These are phyloP conservation scores for Sterrhoptilus dennistouni DNA, from an alignment of 2,113 vertebrate species.

Conservation along the genomic window DNA sequence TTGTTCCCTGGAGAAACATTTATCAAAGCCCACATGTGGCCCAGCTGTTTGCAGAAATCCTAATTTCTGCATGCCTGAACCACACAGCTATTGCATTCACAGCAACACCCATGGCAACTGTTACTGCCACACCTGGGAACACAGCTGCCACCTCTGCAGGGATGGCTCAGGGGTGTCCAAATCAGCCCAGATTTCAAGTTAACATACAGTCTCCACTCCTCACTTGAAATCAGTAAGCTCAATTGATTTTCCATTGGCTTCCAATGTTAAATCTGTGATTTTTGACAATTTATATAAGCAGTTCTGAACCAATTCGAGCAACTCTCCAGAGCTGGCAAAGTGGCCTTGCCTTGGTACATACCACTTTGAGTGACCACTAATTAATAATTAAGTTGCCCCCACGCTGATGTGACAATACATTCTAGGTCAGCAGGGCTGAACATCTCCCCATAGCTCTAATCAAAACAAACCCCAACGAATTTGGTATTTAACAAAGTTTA, in stretches of 20 bases:
- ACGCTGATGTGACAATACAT: not conserved
- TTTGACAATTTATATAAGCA: not conserved
- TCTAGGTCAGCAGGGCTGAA: not conserved
- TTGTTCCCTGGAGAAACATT: not conserved
- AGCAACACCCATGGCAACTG: constrained; percentile 27
- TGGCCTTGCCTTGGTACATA: not conserved
- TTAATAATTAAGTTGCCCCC: not conserved
- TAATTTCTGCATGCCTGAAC: constrained; percentile 31
- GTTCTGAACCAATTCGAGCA: not conserved
- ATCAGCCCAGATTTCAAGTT: not conserved
- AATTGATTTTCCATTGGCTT: not conserved
- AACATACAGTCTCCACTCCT: not conserved
- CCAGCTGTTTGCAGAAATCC: not conserved
- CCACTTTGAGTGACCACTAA: not conserved
- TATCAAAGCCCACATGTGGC: not conserved
- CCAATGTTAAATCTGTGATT: not conserved
- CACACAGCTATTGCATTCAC: not conserved
- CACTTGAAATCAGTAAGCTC: not conserved
- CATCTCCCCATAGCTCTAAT: not conserved
- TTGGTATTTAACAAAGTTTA: not conserved
- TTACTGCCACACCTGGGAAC: not conserved
- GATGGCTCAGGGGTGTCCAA: not conserved
- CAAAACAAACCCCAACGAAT: not conserved
- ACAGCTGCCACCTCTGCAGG: not conserved
- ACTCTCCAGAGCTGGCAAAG: not conserved